These are phyloP conservation scores for Schizopygopsis malacanthus DNA, from an alignment of 2,797 vertebrate genomes.

Conservation along the genomic window DNA sequence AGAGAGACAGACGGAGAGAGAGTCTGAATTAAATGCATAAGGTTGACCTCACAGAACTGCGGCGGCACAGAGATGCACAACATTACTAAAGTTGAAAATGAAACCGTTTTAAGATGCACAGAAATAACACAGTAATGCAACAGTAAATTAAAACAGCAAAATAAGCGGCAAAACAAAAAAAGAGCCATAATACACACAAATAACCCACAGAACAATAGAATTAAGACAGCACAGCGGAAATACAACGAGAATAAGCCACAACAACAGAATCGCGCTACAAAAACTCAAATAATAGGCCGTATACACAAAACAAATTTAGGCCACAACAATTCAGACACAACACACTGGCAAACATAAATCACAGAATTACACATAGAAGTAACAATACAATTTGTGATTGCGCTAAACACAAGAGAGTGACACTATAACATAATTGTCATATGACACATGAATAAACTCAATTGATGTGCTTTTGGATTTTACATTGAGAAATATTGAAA, in stretches of 20 bases:
- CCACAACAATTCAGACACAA: neutral
- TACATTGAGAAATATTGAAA: neutral
- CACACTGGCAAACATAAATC: neutral
- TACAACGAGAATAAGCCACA: neutral
- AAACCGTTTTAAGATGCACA: neutral
- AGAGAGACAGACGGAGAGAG: constrained; percentile 32
- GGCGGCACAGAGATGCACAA: neutral
- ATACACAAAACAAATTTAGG: neutral
- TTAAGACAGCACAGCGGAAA: neutral
- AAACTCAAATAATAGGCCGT: neutral
- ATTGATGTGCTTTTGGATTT: neutral
- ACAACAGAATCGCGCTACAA: neutral
- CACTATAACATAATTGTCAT: neutral
- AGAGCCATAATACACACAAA: neutral
- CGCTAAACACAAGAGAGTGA: neutral
- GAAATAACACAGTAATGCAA: neutral
- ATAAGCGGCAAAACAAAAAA: neutral
- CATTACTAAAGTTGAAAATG: neutral
- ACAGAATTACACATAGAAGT: neutral
- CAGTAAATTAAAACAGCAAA: neutral
- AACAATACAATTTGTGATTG: neutral
- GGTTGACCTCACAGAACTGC: constrained; percentile 1
- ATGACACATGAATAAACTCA: neutral
- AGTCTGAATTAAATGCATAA: constrained; percentile 55
- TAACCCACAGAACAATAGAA: neutral